A percentile compares a stretch with the other conserved stretches of the same genome.
Evolutionary conservation across 2,797 vertebrate species (phyloP).

Genomic region (Eulemur albifrons): DNA sequence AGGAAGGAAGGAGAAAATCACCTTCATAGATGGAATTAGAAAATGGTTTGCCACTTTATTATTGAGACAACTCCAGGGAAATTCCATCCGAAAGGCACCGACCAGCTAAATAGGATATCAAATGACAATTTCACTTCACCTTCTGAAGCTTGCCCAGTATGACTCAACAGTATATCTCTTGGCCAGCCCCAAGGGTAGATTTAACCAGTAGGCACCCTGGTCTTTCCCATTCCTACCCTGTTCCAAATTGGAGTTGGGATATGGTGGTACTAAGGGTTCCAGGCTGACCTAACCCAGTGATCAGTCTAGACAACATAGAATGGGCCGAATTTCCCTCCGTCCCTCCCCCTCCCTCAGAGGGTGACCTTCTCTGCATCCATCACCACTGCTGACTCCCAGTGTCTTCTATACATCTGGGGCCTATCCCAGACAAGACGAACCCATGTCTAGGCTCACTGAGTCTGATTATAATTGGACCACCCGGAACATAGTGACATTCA

Average conservation of each 20-base stretch:
- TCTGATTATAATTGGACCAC: neutral
- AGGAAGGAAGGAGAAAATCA: slow-evolving; percentile 28
- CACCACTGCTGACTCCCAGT: neutral
- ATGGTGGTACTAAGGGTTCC: neutral
- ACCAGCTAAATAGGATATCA: neutral
- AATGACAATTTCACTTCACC: neutral
- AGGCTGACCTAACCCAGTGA: neutral
- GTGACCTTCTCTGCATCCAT: neutral
- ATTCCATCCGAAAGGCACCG: neutral
- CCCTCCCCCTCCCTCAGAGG: neutral
- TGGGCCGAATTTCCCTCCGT: neutral
- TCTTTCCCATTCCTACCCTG: neutral
- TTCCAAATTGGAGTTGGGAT: neutral
- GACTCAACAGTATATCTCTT: neutral
- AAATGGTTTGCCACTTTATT: slow-evolving; percentile 26
- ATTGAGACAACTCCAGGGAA: slow-evolving; percentile 12
- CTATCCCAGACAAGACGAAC: neutral
- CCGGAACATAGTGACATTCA: neutral
- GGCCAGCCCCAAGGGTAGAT: neutral
- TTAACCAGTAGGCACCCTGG: neutral
- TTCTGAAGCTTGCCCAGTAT: neutral
- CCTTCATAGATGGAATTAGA: slow-evolving; percentile 44
- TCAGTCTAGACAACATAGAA: neutral
- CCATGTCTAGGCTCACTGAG: neutral
- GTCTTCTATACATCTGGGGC: neutral